Evolutionary conservation across 2,888 invertebrate species (phyloP).

Genomic region (Aphidoletes aphidimyza): DNA sequence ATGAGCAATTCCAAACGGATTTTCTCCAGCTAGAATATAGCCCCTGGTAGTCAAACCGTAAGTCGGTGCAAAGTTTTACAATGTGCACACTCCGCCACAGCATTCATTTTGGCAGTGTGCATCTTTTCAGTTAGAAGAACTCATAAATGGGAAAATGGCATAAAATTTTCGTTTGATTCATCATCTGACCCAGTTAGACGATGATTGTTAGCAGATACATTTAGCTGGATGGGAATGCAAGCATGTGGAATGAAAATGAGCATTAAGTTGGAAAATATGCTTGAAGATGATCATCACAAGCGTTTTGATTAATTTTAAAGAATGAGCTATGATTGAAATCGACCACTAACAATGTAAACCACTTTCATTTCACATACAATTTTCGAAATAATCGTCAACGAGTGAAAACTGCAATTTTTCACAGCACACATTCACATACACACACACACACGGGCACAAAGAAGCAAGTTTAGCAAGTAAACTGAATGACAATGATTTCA

Average conservation of each 20-base stretch:
- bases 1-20: too few relatives aligned
- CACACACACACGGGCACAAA: neutral
- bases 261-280: constrained; percentile 3
- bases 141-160: constrained; percentile 28
- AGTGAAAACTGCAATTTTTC: neutral
- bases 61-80: too few relatives aligned
- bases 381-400: neutral
- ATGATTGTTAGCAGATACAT: neutral
- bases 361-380: neutral
- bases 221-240: too few relatives aligned
- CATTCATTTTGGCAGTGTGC: too few relatives aligned
- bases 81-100: too few relatives aligned
- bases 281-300: neutral
- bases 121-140: neutral
- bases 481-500: neutral
- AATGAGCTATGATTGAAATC: constrained; percentile 35
- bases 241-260: too few relatives aligned
- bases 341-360: neutral
- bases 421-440: too few relatives aligned
- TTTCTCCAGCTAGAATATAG: too few relatives aligned
- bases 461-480: neutral
- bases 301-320: constrained; percentile 12
- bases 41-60: too few relatives aligned
- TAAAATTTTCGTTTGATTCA: neutral
- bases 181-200: constrained; percentile 27